A percentile compares a stretch with the other conserved stretches of the same genome.
These are phyloP conservation scores for Promerops cafer DNA, from an alignment of 2,113 vertebrate species.

Conservation along the genomic window DNA sequence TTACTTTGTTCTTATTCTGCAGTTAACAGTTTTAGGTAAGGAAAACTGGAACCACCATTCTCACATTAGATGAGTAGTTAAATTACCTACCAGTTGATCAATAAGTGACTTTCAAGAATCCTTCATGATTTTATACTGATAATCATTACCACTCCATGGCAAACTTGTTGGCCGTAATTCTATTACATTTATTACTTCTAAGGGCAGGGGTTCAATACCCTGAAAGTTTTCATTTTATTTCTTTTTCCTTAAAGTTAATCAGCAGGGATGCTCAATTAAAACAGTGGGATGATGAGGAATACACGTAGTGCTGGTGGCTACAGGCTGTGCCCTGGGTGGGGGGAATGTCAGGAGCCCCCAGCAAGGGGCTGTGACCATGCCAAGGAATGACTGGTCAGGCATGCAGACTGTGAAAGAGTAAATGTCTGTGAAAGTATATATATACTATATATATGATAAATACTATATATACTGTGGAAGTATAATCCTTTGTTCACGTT, in stretches of 20 bases:
- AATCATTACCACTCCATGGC: background rate
- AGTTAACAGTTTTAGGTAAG: background rate
- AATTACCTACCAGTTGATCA: background rate
- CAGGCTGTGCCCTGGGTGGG: background rate
- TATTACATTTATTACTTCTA: background rate
- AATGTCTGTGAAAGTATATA: background rate
- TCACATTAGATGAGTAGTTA: background rate
- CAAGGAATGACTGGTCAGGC: background rate
- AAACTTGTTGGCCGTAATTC: background rate
- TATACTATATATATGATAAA: background rate
- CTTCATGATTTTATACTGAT: background rate
- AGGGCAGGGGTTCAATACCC: background rate
- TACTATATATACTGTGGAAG: background rate
- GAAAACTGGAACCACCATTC: background rate
- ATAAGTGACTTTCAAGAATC: background rate
- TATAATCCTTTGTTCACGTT: background rate
- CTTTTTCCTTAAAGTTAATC: background rate
- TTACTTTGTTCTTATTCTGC: background rate
- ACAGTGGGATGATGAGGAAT: background rate
- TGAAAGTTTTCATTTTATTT: background rate
- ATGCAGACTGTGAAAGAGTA: rapidly evolving
- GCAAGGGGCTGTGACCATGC: background rate
- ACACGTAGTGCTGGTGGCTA: background rate
- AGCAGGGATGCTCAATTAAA: background rate
- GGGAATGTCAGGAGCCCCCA: background rate